Base-by-base conservation (phyloP, 1,140 invertebrate species). In the Alviniconcha marisindica region DNA sequence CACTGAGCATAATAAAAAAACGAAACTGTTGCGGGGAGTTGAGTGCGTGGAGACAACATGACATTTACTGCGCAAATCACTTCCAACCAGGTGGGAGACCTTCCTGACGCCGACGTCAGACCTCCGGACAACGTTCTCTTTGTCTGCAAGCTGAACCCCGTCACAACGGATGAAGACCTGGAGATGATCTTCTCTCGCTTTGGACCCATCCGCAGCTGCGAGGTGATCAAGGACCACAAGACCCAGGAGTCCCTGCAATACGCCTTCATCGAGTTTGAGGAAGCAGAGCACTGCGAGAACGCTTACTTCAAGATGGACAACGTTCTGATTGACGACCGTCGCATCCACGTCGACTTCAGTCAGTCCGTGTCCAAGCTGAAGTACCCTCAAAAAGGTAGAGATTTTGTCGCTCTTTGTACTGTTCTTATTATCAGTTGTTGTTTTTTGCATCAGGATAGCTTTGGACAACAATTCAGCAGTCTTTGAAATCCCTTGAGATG, bases 301-400 rank as follows among this genome's bases (percentile, higher is more conserved):
- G 99, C 99, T 3, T 99, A 98, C 94, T 99, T 99, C 89, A 99
- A 99, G 94, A 99, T 99, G 99, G 98, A 99, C 90, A 99, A 99
- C 94, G 98, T 99, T 0, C 94, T 99, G 0, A 99, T 99, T 89
- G 99, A 99, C 94, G 99, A 99, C 91, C 94, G 99, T 71, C 94
- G 99, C 88, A 99, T 99, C 88, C 99, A 99, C 93, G 99, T 99
- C 2, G 99, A 99, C 93, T 99, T 99, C 94, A 99, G 98, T 88
- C 99, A 99, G 91, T 99, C 98, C 66, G 98, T 99, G 0, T 96
- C 98, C 0, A 99, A 98, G 85, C 36, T 92, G 14, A 89, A 85
- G 42, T 81, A 78, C 71, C 66, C 82, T 5, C 60, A 56, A 12
- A 84, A 84, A 83, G 85, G 85, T 83, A 40, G 24, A 56, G 56